A percentile compares a stretch with the other conserved stretches of the same genome.
These are phyloP conservation scores for Pelosia muscerda DNA, from an alignment of 2,888 invertebrate genomes.

Conservation along the genomic window DNA sequence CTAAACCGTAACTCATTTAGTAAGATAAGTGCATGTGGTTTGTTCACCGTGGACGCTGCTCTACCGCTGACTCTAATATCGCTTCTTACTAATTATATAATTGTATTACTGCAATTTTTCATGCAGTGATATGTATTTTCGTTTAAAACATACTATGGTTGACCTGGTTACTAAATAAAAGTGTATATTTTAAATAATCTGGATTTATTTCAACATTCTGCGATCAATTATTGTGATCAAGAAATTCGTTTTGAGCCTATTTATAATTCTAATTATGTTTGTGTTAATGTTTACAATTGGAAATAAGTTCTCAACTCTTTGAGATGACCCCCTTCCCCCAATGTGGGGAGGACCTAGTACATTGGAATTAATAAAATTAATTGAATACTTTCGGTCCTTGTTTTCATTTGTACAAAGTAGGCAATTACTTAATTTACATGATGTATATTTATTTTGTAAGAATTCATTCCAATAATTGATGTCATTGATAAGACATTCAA, in stretches of 20 bases:
- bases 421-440: neutral
- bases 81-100: conserved; percentile 18
- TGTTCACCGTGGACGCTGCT: conserved; percentile 19
- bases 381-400: neutral
- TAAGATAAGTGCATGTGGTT: conserved; percentile 18
- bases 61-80: conserved; percentile 6
- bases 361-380: neutral
- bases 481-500: neutral
- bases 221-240: too few relatives aligned
- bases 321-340: too few relatives aligned
- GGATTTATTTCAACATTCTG: too few relatives aligned
- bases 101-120: conserved; percentile 22
- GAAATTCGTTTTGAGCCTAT: too few relatives aligned
- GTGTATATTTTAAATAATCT: too few relatives aligned
- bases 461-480: neutral
- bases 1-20: conserved; percentile 12
- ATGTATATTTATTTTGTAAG: neutral
- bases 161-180: too few relatives aligned
- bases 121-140: neutral
- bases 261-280: too few relatives aligned
- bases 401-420: conserved; percentile 1
- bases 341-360: too few relatives aligned
- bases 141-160: too few relatives aligned
- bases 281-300: too few relatives aligned
- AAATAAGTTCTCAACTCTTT: too few relatives aligned